Percentiles rank a stretch among this genome's conserved stretches.
These are phyloP conservation scores for Spisula solida DNA, from an alignment of 2,888 invertebrate species.

Conservation along the genomic window DNA sequence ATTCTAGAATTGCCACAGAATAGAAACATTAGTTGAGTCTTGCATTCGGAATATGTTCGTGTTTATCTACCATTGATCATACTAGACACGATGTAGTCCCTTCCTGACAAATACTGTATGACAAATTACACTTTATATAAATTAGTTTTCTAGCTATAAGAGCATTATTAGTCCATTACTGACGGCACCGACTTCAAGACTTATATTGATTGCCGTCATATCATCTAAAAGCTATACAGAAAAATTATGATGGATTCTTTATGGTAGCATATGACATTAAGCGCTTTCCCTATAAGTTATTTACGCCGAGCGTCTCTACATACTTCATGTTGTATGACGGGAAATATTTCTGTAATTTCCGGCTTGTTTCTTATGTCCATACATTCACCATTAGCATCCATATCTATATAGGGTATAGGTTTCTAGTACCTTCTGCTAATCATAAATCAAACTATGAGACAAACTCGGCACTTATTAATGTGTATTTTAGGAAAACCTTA, in stretches of 20 bases:
- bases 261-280: neutral
- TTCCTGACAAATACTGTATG: conserved; percentile 15
- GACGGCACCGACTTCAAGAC: neutral
- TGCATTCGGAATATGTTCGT: neutral
- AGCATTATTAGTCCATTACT: conserved; percentile 22
- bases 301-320: neutral
- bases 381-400: too few relatives aligned
- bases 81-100: neutral
- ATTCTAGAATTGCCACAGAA: neutral
- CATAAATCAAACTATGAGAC: too few relatives aligned
- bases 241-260: neutral
- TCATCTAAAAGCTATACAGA: conserved; percentile 1
- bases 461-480: too few relatives aligned
- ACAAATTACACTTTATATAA: conserved; percentile 25
- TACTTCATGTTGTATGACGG: neutral
- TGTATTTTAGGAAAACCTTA: too few relatives aligned
- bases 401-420: too few relatives aligned
- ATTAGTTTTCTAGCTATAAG: conserved; percentile 16
- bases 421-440: too few relatives aligned
- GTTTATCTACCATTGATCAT: conserved; percentile 5
- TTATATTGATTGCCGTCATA: neutral
- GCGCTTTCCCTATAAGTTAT: neutral
- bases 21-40: neutral
- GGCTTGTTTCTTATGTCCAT: neutral
- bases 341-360: neutral